Evolutionary conservation across 2,113 vertebrate species (phyloP), one percentile per base, ranked within the genome.

Genomic region (Bagarius yarrelli): DNA sequence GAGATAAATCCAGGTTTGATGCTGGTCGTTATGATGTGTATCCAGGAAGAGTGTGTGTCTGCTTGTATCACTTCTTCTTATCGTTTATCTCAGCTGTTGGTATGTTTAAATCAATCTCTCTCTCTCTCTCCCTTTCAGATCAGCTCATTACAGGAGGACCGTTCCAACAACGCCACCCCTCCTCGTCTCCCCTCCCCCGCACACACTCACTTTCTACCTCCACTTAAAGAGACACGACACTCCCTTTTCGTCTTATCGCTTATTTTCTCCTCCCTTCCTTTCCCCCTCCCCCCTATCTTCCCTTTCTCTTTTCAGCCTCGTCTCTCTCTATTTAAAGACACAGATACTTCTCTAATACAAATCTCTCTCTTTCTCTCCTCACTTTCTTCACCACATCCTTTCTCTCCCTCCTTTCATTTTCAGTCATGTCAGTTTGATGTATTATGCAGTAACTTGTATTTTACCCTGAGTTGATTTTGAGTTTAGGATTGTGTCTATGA

Each of bases 171-270:
- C 83, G 71, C 87, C 87, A 19, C 83, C 59, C 86, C 84, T 84
- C 67, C 47, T 16, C 70, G 34, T 34, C 70, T 84, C n/a, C 86
- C 82, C 78, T 84, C 87, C 66, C 79, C 84, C 78, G 56, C 76
- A 78, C 32, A 12, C 80, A 78, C 81, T 83, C 85, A 52, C 72
- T 84, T 64, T 81, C 85, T 30, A 81, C 88, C 81, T 84, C 81
- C 86, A 90, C 92, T 93, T 93, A 93, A 93, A 94, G 93, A 85
- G 87, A 91, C 92, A 94, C 90, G 80, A 85, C 80, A 53, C 60
- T 66, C 40, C 34, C 71, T 19, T 34, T 60, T 60, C 30, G 19
- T 69, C 77, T 75, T 47, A 47, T 47, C 44, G 44, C 44, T 47
- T 11, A 47, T 47, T 47, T 47, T 47, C 44, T 47, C 44, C 44